These are phyloP conservation scores for Rhimphoctona megacephalus DNA, from an alignment of 2,888 invertebrate species.

Conservation along the genomic window DNA sequence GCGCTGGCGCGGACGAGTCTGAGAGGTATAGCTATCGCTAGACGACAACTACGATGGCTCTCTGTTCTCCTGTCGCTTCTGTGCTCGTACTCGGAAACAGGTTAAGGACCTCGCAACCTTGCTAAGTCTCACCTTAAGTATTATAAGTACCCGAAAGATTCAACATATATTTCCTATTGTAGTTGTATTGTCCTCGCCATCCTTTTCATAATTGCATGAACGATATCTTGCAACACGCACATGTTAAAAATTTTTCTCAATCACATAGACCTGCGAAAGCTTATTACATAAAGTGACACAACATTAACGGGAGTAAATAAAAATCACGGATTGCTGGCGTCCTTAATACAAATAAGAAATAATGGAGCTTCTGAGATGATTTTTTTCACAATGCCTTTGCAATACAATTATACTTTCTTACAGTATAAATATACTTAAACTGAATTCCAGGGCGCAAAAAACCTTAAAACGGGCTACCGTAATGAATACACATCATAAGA, in stretches of 20 bases:
- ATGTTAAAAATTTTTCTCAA: background rate
- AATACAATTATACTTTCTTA: background rate
- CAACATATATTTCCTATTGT: slow-evolving; percentile 18
- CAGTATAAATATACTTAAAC: background rate
- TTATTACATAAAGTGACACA: background rate
- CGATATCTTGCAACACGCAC: background rate
- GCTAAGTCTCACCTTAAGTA: slow-evolving; percentile 55
- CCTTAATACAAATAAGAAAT: background rate
- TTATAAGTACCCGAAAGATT: slow-evolving; percentile 36
- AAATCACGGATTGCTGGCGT: background rate
- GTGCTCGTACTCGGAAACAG: slow-evolving; percentile 54
- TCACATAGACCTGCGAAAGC: background rate
- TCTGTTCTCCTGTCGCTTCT: slow-evolving; percentile 61
- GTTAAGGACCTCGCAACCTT: slow-evolving; percentile 69
- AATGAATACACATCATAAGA: background rate
- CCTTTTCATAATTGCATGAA: slow-evolving; percentile 1
- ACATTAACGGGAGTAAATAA: background rate
- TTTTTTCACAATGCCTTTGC: background rate
- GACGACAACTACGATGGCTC: slow-evolving; percentile 63
- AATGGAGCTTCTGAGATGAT: background rate
- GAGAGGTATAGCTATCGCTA: slow-evolving; percentile 55
- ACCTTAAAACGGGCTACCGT: background rate
- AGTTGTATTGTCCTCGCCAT: slow-evolving; percentile 13
- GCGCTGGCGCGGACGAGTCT: slow-evolving; percentile 64
- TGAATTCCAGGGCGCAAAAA: background rate